Base-by-base conservation (phyloP, 2,888 invertebrate genomes). In the Rugalucina vietnamica region DNA sequence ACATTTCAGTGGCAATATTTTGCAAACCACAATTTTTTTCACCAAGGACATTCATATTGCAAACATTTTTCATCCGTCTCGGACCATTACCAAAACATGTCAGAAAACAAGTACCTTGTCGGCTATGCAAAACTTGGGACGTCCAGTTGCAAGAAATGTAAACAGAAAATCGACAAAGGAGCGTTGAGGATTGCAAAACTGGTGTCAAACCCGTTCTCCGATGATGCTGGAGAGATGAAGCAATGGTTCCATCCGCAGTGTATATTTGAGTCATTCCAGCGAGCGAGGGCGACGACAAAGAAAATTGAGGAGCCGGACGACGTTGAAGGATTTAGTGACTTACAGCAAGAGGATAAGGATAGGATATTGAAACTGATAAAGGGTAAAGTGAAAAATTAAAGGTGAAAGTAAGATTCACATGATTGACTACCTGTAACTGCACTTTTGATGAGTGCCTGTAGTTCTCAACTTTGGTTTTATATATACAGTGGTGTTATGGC, bases 91-190 rank as follows among this genome's bases (percentile, higher is more conserved):
- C 18, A 39, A 0, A 43, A 34, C 21, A 95, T 95, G 95, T 89
- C 95, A 4, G 93, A 94, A 32, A 95, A 95, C 77, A 92, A 93
- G 82, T 96, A 94, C 95, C 96, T 96, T 79, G 96, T 97, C 14
- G 98, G 98, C 90, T 96, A 97, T 86, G 98, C 98, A 0, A 98
- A 98, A 95, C 96, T 96, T 18, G 97, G 97, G 0, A 96, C 97
- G 74, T 97, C 98, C 0, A 96, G 96, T 21, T 98, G 98, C 93
- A 98, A 98, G 94, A 97, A 97, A 92, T 98, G 98, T 94, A 98
- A 98, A 95, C 95, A 96, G 82, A 97, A 97, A 92, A 97, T 98
- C 91, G 96, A 96, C 0, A 96, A 96, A 92, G 97, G 97, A 32
- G 96, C 96, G 82, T 92, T 98, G 69, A 96, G 98, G 81, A 95